Conservation (phyloP, 2,113 vertebrate species). For the Pygoscelis antarcticus region DNA sequence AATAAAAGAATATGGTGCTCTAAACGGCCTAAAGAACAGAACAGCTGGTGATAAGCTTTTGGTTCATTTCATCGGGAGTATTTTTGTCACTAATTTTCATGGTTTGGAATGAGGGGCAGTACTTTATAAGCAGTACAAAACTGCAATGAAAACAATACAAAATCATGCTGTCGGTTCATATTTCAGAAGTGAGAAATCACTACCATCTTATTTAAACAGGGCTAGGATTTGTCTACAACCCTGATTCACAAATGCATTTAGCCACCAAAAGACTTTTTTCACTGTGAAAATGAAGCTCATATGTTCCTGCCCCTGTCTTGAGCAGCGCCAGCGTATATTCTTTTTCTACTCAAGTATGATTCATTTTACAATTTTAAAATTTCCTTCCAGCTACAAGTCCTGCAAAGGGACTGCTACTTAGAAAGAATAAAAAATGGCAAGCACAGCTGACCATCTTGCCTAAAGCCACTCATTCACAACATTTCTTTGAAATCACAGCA, state of each 20-base stretch:
- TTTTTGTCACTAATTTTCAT: not conserved
- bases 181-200: not conserved
- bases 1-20: not conserved
- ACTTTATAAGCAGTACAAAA: not conserved
- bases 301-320: not conserved
- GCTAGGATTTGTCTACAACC: not conserved
- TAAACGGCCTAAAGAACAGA: not conserved
- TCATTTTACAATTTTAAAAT: not conserved
- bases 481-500: not conserved
- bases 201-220: not conserved
- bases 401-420: not conserved
- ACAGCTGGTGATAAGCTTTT: not conserved
- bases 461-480: not conserved
- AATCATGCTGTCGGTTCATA: accelerated
- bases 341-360: not conserved
- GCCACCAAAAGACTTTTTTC: not conserved
- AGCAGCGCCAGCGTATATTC: not conserved
- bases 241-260: not conserved
- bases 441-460: not conserved
- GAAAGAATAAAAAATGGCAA: not conserved
- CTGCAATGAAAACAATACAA: not conserved
- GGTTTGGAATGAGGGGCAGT: not conserved
- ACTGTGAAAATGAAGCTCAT: not conserved
- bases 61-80: not conserved
- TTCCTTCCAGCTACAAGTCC: not conserved